phyloP scores from a whole-genome alignment of 1,140 invertebrate genomes.

The Procambarus clarkii region DNA sequence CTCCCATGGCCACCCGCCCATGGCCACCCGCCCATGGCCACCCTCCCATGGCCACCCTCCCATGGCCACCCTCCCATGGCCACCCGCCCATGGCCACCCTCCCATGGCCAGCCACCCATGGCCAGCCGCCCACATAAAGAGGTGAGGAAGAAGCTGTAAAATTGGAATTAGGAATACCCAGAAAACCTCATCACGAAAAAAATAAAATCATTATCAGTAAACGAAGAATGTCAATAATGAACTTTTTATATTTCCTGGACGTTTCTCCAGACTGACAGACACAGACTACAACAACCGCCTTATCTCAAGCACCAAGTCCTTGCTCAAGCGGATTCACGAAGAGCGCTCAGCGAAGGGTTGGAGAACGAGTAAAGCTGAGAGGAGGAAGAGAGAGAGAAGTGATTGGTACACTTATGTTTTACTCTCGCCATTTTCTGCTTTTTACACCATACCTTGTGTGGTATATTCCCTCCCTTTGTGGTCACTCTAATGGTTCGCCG shows the following conservation, averaged over 20 bases:
- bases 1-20: neutral
- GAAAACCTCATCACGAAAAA: no score
- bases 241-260: no score
- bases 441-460: constrained; percentile 62
- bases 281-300: no score
- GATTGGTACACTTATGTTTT: constrained; percentile 56
- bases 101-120: neutral
- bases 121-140: neutral
- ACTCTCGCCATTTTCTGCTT: constrained; percentile 64
- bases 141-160: no score
- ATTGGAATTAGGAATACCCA: no score
- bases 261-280: no score
- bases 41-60: neutral
- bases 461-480: constrained; percentile 66
- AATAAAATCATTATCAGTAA: no score
- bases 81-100: neutral
- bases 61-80: neutral
- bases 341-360: neutral
- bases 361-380: constrained; percentile 18
- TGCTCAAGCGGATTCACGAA: neutral
- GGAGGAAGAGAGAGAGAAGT: constrained; percentile 26
- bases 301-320: no score
- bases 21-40: neutral
- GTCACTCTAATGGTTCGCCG: constrained; percentile 53
- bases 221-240: no score